phyloP scores from a whole-genome alignment of 2,113 vertebrate species.

The Pygoscelis antarcticus region DNA sequence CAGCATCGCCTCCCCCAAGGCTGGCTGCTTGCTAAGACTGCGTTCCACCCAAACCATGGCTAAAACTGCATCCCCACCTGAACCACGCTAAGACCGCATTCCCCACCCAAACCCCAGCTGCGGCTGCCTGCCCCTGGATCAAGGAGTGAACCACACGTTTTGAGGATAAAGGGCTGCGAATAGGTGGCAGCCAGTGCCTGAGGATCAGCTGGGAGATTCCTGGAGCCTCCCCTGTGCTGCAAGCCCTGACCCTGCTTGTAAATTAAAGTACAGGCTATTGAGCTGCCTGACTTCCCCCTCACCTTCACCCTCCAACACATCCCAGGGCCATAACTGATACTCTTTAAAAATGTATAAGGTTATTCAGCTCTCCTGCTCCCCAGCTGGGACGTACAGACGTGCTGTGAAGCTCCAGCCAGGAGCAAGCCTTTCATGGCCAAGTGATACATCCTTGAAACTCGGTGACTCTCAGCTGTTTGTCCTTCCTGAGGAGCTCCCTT shows the following conservation, averaged over 20 bases:
- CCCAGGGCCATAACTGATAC: background rate
- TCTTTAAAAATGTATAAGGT: background rate
- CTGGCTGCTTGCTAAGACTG: background rate
- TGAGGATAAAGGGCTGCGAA: background rate
- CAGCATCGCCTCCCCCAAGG: background rate
- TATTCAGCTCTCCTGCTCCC: background rate
- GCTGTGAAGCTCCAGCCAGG: background rate
- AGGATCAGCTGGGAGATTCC: background rate
- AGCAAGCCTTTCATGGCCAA: background rate
- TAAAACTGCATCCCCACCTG: background rate
- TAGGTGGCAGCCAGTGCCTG: background rate
- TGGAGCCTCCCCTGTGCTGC: background rate
- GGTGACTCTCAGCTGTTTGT: background rate
- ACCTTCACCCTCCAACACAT: background rate
- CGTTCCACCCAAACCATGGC: background rate
- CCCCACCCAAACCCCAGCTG: background rate
- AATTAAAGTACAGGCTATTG: background rate
- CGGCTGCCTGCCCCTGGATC: background rate
- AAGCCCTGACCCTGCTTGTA: background rate
- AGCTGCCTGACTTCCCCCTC: background rate
- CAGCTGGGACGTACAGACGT: background rate
- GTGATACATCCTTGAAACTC: background rate
- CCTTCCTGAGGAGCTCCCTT: background rate
- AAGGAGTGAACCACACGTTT: background rate
- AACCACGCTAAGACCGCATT: background rate